Conservation (phyloP, 1,140 invertebrate genomes). For the Pseudomyrmex cubaensis region DNA sequence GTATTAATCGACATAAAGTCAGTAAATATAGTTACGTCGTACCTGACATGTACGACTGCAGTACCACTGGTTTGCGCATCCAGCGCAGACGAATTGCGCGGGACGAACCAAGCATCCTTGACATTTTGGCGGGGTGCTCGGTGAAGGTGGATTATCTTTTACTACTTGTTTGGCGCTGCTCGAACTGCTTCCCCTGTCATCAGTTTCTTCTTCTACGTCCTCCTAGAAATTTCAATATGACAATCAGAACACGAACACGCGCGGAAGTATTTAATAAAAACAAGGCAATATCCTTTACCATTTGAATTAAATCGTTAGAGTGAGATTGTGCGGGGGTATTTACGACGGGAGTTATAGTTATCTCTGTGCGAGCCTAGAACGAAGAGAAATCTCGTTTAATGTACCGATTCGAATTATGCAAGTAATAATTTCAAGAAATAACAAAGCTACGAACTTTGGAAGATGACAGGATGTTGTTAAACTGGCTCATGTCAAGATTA, state of each 20-base stretch:
- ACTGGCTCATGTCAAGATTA: slow-evolving; percentile 78
- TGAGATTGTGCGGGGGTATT: slow-evolving; percentile 79
- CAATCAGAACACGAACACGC: slow-evolving; percentile 14
- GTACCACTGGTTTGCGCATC: slow-evolving; percentile 95
- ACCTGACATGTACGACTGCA: slow-evolving; percentile 96
- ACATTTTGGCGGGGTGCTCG: slow-evolving; percentile 85
- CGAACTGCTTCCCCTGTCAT: slow-evolving; percentile 86
- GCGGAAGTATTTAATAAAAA: neutral
- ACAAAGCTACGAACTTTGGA: slow-evolving; percentile 85
- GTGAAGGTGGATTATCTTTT: slow-evolving; percentile 49
- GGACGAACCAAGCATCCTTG: slow-evolving; percentile 92
- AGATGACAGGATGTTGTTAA: slow-evolving; percentile 87
- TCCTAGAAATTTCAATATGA: slow-evolving; percentile 80
- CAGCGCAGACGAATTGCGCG: slow-evolving; percentile 94
- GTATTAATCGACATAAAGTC: neutral
- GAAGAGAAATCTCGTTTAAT: neutral
- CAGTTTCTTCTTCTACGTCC: slow-evolving; percentile 87
- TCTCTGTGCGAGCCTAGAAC: slow-evolving; percentile 84
- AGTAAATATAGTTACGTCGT: slow-evolving; percentile 35
- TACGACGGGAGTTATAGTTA: slow-evolving; percentile 86
- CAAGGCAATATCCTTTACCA: slow-evolving; percentile 74
- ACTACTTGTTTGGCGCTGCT: slow-evolving; percentile 66
- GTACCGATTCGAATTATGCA: neutral
- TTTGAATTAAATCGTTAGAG: slow-evolving; percentile 80
- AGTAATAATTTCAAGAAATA: slow-evolving; percentile 51